Conservation (phyloP, 64 coral and sea anemone genomes). For the Exaiptasia diaphana region DNA sequence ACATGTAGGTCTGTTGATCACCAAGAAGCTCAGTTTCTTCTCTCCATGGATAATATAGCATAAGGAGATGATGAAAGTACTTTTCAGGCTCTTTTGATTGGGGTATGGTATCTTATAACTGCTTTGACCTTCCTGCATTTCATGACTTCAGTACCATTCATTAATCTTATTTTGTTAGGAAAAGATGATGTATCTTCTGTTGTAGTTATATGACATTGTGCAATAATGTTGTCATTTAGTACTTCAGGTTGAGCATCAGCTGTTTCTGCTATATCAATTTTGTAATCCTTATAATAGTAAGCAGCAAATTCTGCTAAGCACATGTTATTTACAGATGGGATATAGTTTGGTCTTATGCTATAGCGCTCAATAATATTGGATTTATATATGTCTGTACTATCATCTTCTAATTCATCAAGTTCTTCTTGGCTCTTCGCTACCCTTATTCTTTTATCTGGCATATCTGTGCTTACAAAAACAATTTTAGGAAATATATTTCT, state of each 20-base stretch:
- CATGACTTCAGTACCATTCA: background rate
- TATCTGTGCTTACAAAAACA: slow-evolving; percentile 63
- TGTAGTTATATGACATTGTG: background rate
- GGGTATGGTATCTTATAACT: slow-evolving; percentile 26
- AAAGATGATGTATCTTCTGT: background rate
- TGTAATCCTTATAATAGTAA: too few species aligned
- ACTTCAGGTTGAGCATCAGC: slow-evolving; percentile 14
- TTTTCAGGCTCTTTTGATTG: slow-evolving; percentile 46
- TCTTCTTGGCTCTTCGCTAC: slow-evolving; percentile 61
- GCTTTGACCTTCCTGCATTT: slow-evolving; percentile 18
- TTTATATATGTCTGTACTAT: slow-evolving; percentile 18
- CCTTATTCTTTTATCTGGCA: slow-evolving; percentile 53
- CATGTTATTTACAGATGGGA: slow-evolving; percentile 19
- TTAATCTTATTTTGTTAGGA: background rate
- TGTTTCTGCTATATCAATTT: background rate
- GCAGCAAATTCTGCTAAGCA: too few species aligned
- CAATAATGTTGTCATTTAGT: background rate
- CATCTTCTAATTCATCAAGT: slow-evolving; percentile 65
- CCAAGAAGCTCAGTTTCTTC: slow-evolving; percentile 1
- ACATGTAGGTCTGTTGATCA: slow-evolving; percentile 37
- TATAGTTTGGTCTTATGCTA: slow-evolving; percentile 6
- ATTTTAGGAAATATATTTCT: too few species aligned
- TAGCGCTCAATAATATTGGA: background rate
- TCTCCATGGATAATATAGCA: slow-evolving; percentile 51
- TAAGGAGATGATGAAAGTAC: slow-evolving; percentile 54